These are phyloP conservation scores for Aurelia aurita complex sp. Pacific DNA, from an alignment of 30 jellyfish, hydroid and myxozoan genomes.

Conservation along the genomic window DNA sequence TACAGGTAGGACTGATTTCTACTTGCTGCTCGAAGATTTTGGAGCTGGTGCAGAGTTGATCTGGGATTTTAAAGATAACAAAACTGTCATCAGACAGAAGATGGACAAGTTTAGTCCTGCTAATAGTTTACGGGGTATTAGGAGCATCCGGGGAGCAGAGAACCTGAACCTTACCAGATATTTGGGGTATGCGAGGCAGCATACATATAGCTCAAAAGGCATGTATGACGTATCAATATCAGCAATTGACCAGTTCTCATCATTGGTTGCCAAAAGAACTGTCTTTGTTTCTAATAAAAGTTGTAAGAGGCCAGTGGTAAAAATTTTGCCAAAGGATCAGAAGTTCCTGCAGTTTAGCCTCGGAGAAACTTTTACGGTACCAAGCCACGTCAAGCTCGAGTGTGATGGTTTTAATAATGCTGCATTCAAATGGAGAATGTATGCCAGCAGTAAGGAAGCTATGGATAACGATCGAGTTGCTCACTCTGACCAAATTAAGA, in stretches of 20 bases:
- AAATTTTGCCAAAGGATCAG: not conserved
- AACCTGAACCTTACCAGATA: conserved; percentile 1
- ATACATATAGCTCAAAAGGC: conserved; percentile 13
- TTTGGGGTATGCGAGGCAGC: not conserved
- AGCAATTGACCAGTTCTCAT: conserved; percentile 11
- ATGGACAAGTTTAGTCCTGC: no score
- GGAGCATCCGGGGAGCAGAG: not conserved
- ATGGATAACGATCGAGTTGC: conserved; percentile 23
- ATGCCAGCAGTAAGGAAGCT: not conserved
- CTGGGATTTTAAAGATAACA: no score
- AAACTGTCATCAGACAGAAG: no score
- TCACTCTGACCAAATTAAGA: conserved; percentile 22
- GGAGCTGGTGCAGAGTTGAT: not conserved
- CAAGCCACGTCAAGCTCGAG: conserved; percentile 10
- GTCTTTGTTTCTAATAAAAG: conserved; percentile 7
- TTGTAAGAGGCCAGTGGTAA: conserved; percentile 43
- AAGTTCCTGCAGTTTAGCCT: not conserved
- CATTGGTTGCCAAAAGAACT: conserved; percentile 12
- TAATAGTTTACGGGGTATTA: no score
- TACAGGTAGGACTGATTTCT: conserved; percentile 2
- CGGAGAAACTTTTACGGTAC: conserved; percentile 21
- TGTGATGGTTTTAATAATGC: conserved; percentile 44
- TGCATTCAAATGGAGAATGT: conserved; percentile 18
- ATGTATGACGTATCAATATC: not conserved
- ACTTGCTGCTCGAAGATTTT: conserved; percentile 24